A percentile compares a stretch with the other conserved stretches of the same genome.
These are phyloP conservation scores for Gandaritis pyraliata DNA, from an alignment of 2,888 invertebrate species.

Conservation along the genomic window DNA sequence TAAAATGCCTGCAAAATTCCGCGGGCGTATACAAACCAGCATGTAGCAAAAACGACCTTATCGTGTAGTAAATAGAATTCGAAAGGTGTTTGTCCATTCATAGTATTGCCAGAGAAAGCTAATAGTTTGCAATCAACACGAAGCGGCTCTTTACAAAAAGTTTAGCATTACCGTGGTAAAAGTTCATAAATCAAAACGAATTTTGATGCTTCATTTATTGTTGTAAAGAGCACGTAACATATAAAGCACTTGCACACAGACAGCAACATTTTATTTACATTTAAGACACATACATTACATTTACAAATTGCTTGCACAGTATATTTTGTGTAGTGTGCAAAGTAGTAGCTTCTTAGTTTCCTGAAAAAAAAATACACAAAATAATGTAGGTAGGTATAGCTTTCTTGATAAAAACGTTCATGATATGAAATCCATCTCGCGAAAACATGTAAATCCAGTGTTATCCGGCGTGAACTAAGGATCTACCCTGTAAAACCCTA, in stretches of 20 bases:
- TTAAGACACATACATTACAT: constrained; percentile 35
- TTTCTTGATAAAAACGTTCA: neutral
- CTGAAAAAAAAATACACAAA: constrained; percentile 28
- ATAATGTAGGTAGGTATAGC: too few relatives aligned
- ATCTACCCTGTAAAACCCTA: too few relatives aligned
- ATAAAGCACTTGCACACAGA: constrained; percentile 76
- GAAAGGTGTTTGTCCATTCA: constrained; percentile 60
- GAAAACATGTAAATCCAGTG: constrained; percentile 49
- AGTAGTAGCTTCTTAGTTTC: constrained; percentile 29
- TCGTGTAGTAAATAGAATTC: constrained; percentile 58
- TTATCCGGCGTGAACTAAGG: constrained; percentile 47
- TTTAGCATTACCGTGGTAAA: constrained; percentile 1
- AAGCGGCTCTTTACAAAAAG: constrained; percentile 63
- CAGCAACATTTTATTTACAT: constrained; percentile 68
- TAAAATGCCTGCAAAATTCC: too few relatives aligned
- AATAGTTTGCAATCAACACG: constrained; percentile 63
- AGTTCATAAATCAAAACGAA: neutral
- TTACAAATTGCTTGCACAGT: constrained; percentile 52
- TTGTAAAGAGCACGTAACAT: constrained; percentile 72
- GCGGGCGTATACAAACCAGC: too few relatives aligned
- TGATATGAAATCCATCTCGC: constrained; percentile 19
- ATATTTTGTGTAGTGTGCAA: constrained; percentile 52
- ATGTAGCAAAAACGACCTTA: constrained; percentile 7
- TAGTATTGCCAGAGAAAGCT: constrained; percentile 64
- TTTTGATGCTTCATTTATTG: constrained; percentile 25